Evolutionary conservation across 2,113 vertebrate species (phyloP).

Genomic region (Zapus hudsonius): DNA sequence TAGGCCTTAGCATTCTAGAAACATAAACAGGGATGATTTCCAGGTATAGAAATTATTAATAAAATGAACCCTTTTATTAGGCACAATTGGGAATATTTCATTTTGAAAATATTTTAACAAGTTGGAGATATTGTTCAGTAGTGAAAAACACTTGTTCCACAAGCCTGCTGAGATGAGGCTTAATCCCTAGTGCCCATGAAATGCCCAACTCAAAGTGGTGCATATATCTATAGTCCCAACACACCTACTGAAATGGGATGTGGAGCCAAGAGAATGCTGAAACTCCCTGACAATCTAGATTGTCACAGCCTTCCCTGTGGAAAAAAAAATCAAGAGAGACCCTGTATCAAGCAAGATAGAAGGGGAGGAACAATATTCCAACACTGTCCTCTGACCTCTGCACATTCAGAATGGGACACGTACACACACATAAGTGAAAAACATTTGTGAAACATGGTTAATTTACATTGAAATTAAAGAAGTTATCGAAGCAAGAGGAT

Average conservation of each 20-base stretch:
- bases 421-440: not conserved
- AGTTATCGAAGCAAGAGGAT: not conserved
- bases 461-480: not conserved
- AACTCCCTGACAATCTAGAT: not conserved
- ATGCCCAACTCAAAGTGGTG: too few relatives aligned
- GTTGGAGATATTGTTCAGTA: not conserved
- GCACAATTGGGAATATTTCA: not conserved
- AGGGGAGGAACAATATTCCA: too few relatives aligned
- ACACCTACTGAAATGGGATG: too few relatives aligned
- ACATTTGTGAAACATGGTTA: not conserved
- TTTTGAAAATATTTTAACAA: not conserved
- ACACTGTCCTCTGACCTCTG: not conserved
- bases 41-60: not conserved
- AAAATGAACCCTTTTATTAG: not conserved
- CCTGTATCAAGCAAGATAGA: not conserved
- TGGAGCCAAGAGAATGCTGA: too few relatives aligned
- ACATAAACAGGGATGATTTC: not conserved
- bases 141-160: not conserved
- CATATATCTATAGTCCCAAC: too few relatives aligned
- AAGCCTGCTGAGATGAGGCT: not conserved
- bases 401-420: not conserved
- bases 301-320: too few relatives aligned
- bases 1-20: not conserved
- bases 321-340: too few relatives aligned
- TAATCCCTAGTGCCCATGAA: not conserved